These are phyloP conservation scores for Saguinus midas DNA, from an alignment of 2,113 vertebrate genomes.

Conservation along the genomic window DNA sequence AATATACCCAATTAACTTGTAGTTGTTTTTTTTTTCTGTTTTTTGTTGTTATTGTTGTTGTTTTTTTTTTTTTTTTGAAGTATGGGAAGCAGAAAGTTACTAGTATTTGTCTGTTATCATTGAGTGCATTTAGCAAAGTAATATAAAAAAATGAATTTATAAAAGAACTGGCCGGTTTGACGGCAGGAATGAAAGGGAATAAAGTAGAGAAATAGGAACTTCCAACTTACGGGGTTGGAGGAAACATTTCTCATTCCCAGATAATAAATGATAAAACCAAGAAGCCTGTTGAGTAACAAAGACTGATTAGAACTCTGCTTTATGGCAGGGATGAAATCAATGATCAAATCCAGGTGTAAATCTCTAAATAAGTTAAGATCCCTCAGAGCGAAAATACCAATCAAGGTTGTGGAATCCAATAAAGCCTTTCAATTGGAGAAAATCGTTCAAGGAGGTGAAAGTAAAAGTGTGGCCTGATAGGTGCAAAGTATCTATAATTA, in stretches of 20 bases:
- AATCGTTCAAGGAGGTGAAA: not conserved
- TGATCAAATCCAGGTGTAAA: not conserved
- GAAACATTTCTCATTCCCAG: not conserved
- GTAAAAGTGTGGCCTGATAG: not conserved
- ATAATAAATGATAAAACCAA: not conserved
- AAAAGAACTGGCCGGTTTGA: not conserved
- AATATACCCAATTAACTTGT: not conserved
- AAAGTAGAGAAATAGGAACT: not conserved
- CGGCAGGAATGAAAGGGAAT: not conserved
- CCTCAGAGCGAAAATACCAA: not conserved
- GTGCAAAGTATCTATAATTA: not conserved
- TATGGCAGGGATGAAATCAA: not conserved
- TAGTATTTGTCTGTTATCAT: not conserved
- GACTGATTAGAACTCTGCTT: not conserved
- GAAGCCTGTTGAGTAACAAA: not conserved
- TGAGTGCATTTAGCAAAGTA: not conserved
- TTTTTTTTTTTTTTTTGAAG: not conserved
- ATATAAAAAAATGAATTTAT: not conserved
- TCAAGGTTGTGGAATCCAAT: not conserved
- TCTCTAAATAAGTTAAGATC: not conserved
- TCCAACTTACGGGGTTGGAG: not conserved
- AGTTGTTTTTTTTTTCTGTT: too few relatives aligned
- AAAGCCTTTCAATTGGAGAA: not conserved
- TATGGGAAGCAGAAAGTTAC: not conserved
- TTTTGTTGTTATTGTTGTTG: too few relatives aligned